These are phyloP conservation scores for Diachrysia chrysitis DNA, from an alignment of 2,888 invertebrate species.

Conservation along the genomic window DNA sequence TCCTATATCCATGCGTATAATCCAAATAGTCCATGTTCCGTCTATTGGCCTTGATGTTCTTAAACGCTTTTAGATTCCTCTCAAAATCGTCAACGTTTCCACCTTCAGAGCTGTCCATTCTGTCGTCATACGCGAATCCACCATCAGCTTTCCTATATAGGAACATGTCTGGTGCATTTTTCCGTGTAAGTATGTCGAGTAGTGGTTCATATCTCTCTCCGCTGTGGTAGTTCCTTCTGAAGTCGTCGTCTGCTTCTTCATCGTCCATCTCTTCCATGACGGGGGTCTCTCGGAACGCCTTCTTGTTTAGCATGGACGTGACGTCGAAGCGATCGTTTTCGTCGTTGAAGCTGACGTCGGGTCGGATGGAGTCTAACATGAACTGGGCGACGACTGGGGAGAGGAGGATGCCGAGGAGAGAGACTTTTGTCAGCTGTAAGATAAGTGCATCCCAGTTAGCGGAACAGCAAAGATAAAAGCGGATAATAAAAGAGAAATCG, in stretches of 20 bases:
- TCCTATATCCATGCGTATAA: conserved; percentile 31
- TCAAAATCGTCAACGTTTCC: conserved; percentile 59
- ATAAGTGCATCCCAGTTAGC: background rate
- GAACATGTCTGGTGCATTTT: background rate
- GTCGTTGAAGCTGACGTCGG: conserved; percentile 74
- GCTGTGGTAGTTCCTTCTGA: conserved; percentile 39
- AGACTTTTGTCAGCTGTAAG: conserved; percentile 32
- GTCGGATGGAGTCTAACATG: conserved; percentile 53
- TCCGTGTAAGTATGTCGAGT: background rate
- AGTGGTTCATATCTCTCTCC: background rate
- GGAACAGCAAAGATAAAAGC: background rate
- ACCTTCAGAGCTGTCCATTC: conserved; percentile 54
- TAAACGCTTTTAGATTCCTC: conserved; percentile 61
- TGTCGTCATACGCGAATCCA: conserved; percentile 64
- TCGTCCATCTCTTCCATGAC: background rate
- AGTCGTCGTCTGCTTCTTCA: conserved; percentile 35
- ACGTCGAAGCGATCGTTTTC: conserved; percentile 77
- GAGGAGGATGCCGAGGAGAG: conserved; percentile 12
- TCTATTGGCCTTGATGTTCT: conserved; percentile 13
- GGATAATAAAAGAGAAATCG: too few species aligned
- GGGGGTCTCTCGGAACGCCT: conserved; percentile 31
- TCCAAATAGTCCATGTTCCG: conserved; percentile 40
- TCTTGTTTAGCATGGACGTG: conserved; percentile 63
- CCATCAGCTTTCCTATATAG: conserved; percentile 18
- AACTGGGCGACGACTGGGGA: conserved; percentile 56